Evolutionary conservation across 2,797 vertebrate genomes (phyloP).

Genomic region (Cossypha heuglini): DNA sequence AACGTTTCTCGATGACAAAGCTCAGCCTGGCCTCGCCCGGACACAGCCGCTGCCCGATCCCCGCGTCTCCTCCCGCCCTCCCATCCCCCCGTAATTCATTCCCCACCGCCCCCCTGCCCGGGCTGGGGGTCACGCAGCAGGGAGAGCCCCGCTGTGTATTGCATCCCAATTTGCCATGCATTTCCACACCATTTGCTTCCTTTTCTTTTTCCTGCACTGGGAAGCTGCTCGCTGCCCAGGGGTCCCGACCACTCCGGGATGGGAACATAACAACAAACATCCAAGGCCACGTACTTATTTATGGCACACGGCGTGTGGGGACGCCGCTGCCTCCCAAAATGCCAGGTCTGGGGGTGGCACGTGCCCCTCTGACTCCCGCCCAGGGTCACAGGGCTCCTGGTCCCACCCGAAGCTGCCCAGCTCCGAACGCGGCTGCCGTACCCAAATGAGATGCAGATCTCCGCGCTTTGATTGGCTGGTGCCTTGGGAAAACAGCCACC

Average conservation of each 20-base stretch:
- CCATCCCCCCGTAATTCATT: slow-evolving; percentile 33
- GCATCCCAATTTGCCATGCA: slow-evolving; percentile 67
- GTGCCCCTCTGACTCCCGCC: background rate
- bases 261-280: background rate
- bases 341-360: background rate
- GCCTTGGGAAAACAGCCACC: background rate
- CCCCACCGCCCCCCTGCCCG: background rate
- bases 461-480: background rate
- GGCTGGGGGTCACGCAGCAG: slow-evolving; percentile 38
- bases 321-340: background rate
- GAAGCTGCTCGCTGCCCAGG: slow-evolving; percentile 47
- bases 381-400: fast-evolving
- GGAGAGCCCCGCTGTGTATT: slow-evolving; percentile 39
- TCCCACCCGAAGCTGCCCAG: background rate
- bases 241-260: background rate
- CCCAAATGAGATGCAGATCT: background rate
- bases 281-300: background rate
- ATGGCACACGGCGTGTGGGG: background rate
- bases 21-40: background rate
- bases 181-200: slow-evolving; percentile 69
- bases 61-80: background rate
- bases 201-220: slow-evolving; percentile 48
- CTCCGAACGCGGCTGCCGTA: fast-evolving
- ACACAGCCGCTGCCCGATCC: background rate
- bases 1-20: fast-evolving